phyloP scores from a whole-genome alignment of 2,113 vertebrate genomes.

The Mormoops blainvillei region DNA sequence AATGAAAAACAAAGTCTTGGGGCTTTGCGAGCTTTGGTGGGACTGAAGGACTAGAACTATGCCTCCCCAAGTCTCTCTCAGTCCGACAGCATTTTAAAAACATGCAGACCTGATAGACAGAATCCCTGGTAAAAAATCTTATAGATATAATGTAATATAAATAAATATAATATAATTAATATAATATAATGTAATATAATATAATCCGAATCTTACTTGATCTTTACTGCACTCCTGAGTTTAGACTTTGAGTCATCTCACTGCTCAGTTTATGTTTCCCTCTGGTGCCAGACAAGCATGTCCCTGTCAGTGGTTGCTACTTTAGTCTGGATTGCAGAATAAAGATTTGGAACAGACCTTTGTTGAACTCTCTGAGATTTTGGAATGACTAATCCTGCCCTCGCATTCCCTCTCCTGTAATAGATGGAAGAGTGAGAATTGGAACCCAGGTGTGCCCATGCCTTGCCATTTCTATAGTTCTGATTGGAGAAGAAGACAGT shows the following conservation, averaged over 20 bases:
- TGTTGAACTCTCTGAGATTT: neutral
- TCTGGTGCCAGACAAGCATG: neutral
- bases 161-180: neutral
- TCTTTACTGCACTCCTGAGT: neutral
- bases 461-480: neutral
- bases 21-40: neutral
- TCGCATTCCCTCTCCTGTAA: neutral
- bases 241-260: neutral
- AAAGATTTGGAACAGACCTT: neutral
- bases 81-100: neutral
- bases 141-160: neutral
- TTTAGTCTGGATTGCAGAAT: neutral
- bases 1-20: neutral
- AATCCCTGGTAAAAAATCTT: neutral
- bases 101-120: neutral
- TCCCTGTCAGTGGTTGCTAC: neutral
- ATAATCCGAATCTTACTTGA: neutral
- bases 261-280: neutral
- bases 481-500: neutral
- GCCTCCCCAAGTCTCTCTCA: neutral
- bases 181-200: neutral
- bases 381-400: neutral
- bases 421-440: neutral
- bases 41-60: neutral
- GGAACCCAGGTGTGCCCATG: neutral